Conservation (phyloP, 2,888 invertebrate species). For the Ectobius pallidus region DNA sequence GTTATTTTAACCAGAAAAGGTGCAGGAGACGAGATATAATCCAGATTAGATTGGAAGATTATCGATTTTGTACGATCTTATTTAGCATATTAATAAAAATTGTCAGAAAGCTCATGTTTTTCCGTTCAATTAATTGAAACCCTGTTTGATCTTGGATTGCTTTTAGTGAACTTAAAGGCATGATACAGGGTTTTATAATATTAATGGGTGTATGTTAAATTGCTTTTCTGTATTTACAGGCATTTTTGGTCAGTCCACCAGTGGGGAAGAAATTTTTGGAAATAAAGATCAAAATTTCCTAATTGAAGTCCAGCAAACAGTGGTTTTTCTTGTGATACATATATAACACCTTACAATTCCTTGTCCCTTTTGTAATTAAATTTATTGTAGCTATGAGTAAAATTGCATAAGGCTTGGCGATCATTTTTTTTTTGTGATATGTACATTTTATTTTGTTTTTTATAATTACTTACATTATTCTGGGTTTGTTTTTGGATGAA, state of each 20-base stretch:
- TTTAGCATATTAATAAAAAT: slow-evolving; percentile 44
- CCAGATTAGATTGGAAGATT: slow-evolving; percentile 35
- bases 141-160: slow-evolving; percentile 36
- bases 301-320: slow-evolving; percentile 51
- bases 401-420: neutral
- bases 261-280: slow-evolving; percentile 53
- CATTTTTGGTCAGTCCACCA: slow-evolving; percentile 53
- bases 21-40: slow-evolving; percentile 56
- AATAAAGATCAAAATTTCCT: slow-evolving; percentile 56
- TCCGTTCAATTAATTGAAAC: slow-evolving; percentile 32
- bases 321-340: slow-evolving; percentile 45
- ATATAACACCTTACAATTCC: slow-evolving; percentile 22
- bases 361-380: slow-evolving; percentile 3
- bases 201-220: slow-evolving; percentile 29
- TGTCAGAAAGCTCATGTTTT: slow-evolving; percentile 39
- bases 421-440: neutral
- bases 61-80: slow-evolving; percentile 44
- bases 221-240: slow-evolving; percentile 55
- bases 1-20: slow-evolving; percentile 80
- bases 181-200: slow-evolving; percentile 24
- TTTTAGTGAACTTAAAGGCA: neutral
- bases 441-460: slow-evolving; percentile 2
- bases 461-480: neutral
- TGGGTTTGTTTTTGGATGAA: slow-evolving; percentile 1
- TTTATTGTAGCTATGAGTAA: neutral